phyloP scores from a whole-genome alignment of 2,797 vertebrate species.

The Diplodus puntazzo region DNA sequence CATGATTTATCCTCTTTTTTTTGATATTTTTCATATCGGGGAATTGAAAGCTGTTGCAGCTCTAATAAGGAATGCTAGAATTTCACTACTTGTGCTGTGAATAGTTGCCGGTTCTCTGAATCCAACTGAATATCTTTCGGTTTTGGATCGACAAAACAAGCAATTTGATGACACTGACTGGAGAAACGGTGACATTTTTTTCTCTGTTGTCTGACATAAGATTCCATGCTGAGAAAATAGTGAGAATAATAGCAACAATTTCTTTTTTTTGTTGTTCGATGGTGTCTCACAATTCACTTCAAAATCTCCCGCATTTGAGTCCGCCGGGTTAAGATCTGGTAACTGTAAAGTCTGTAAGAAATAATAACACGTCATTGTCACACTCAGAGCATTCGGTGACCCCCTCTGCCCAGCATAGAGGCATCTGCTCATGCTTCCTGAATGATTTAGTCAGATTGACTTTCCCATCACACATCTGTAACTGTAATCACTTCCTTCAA shows the following conservation, averaged over 20 bases:
- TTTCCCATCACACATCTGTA: background rate
- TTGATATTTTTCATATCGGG: no score
- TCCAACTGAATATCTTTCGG: background rate
- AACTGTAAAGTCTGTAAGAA: background rate
- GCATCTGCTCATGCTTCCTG: slow-evolving; percentile 11
- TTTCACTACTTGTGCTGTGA: background rate
- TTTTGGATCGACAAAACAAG: background rate
- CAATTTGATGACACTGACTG: background rate
- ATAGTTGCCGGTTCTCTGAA: background rate
- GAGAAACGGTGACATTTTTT: background rate
- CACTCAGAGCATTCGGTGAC: slow-evolving; percentile 1
- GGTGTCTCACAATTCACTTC: background rate
- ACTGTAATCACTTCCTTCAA: slow-evolving; percentile 28
- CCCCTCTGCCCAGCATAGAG: background rate
- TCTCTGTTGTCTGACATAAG: background rate
- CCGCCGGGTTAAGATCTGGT: background rate
- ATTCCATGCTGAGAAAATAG: background rate
- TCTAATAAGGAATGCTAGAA: background rate
- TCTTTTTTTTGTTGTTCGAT: background rate
- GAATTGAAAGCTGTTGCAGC: no score
- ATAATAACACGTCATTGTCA: slow-evolving; percentile 26
- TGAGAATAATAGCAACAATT: background rate
- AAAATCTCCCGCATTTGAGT: background rate
- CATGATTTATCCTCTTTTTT: no score
- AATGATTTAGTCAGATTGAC: background rate